A percentile compares a stretch with the other conserved stretches of the same genome.
phyloP scores from a whole-genome alignment of 2,113 vertebrate species.

The Lepisosteus oculatus region DNA sequence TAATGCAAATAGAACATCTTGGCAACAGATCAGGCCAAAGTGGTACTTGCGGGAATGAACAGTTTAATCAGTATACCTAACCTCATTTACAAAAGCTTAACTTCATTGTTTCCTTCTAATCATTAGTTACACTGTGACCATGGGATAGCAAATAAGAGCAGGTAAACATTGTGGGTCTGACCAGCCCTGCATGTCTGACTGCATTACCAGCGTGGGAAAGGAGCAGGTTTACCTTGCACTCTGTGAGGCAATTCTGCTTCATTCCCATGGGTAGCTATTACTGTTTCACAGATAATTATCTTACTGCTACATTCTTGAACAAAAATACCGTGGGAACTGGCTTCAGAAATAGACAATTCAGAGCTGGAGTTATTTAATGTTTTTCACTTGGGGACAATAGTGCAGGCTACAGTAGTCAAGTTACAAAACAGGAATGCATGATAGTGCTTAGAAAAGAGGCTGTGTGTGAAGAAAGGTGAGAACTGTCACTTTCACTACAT shows the following conservation, averaged over 20 bases:
- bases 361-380: conserved; percentile 53
- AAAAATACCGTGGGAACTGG: conserved; percentile 71
- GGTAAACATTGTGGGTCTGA: conserved; percentile 56
- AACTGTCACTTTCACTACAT: background rate
- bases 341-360: conserved; percentile 37
- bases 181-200: conserved; percentile 52
- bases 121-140: conserved; percentile 64
- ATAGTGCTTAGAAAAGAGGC: background rate
- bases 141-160: conserved; percentile 64
- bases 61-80: conserved; percentile 12
- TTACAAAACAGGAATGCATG: conserved; percentile 11
- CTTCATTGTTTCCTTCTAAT: conserved; percentile 44
- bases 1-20: background rate
- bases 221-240: conserved; percentile 38
- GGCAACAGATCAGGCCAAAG: too few species aligned
- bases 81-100: conserved; percentile 57
- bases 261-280: conserved; percentile 72
- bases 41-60: conserved; percentile 20
- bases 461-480: background rate
- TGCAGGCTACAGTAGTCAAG: conserved; percentile 24
- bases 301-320: conserved; percentile 51
- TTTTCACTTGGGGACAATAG: conserved; percentile 40
- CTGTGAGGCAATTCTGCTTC: conserved; percentile 35
- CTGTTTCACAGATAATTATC: conserved; percentile 54
- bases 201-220: conserved; percentile 76